Conservation (phyloP, 2,888 invertebrate genomes). For the Ormyrus nitidulus region DNA sequence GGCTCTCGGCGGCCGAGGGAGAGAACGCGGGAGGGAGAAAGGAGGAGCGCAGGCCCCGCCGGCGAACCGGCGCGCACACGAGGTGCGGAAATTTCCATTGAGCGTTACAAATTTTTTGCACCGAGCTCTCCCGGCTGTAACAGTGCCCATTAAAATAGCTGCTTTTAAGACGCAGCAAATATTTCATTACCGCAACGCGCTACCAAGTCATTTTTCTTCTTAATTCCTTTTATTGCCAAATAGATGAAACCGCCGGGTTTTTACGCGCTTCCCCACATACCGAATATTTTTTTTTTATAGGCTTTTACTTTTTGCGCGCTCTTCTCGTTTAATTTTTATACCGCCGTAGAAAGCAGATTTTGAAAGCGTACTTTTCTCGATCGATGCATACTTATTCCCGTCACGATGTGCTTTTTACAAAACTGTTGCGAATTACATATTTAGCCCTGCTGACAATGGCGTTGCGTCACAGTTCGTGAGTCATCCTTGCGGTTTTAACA, state of each 20-base stretch:
- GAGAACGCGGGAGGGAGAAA: conserved; percentile 35
- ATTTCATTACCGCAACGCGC: background rate
- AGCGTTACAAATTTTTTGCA: conserved; percentile 56
- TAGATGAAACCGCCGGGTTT: too few species aligned
- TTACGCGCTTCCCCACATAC: too few species aligned
- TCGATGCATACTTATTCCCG: background rate
- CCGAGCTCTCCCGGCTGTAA: too few species aligned
- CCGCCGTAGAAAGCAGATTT: too few species aligned
- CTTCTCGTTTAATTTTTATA: too few species aligned
- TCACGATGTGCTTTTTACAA: conserved; percentile 12
- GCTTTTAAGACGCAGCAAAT: background rate
- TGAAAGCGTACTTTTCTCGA: too few species aligned
- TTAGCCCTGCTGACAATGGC: conserved; percentile 1
- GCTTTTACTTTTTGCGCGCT: too few species aligned
- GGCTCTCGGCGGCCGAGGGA: background rate
- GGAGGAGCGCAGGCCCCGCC: conserved; percentile 49
- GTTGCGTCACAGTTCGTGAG: conserved; percentile 15
- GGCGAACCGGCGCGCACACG: conserved; percentile 6
- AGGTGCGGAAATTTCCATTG: conserved; percentile 65
- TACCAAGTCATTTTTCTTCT: too few species aligned
- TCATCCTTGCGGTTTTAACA: conserved; percentile 27
- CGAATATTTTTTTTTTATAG: too few species aligned
- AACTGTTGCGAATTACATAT: background rate
- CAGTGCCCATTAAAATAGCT: background rate
- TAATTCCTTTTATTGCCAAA: too few species aligned